Conservation (phyloP, 2,888 invertebrate species). For the Trachelus stipa region DNA sequence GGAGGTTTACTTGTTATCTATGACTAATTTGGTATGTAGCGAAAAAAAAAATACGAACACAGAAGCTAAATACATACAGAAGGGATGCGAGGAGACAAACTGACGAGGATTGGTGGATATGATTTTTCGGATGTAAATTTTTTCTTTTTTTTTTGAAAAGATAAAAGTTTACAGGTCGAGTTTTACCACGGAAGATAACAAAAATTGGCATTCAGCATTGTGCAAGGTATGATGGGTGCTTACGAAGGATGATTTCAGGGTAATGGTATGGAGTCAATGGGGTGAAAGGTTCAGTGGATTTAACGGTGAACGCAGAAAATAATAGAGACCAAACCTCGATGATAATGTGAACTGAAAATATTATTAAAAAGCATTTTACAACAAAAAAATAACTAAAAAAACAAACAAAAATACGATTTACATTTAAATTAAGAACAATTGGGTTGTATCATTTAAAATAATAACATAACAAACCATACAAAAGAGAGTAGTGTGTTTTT, state of each 20-base stretch:
- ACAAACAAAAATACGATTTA: constrained; percentile 68
- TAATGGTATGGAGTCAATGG: background rate
- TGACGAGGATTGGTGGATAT: background rate
- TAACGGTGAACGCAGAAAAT: constrained; percentile 6
- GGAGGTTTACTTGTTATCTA: background rate
- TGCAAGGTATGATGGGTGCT: background rate
- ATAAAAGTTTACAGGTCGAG: background rate
- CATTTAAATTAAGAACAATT: constrained; percentile 68
- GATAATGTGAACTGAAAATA: constrained; percentile 67
- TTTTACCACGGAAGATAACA: too few relatives aligned
- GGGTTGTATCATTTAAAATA: constrained; percentile 64
- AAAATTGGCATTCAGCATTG: background rate
- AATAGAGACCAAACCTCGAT: constrained; percentile 51
- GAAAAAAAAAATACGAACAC: background rate
- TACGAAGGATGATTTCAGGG: background rate
- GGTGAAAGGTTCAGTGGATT: background rate
- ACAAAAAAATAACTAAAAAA: constrained; percentile 67
- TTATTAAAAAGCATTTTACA: constrained; percentile 68
- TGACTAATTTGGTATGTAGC: constrained; percentile 15
- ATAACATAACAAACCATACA: constrained; percentile 67
- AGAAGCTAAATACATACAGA: background rate
- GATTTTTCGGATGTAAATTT: background rate
- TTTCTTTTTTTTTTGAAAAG: background rate
- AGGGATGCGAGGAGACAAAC: background rate
- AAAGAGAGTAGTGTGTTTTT: constrained; percentile 41